A percentile compares a stretch with the other conserved stretches of the same genome.
These are phyloP conservation scores for Stenichneumon culpator DNA, from an alignment of 2,888 invertebrate genomes.

Conservation along the genomic window DNA sequence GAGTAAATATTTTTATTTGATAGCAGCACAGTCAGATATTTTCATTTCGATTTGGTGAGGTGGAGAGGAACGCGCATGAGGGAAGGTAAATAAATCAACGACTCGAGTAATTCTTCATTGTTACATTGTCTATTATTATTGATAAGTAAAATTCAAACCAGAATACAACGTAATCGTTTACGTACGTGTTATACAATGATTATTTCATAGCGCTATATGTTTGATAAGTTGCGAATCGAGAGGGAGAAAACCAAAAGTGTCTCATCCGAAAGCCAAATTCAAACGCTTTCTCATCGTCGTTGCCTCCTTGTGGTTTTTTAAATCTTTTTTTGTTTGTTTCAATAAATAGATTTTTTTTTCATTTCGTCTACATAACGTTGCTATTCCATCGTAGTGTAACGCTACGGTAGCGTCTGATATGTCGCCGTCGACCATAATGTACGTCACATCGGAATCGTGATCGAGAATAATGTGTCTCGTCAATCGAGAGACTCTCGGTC, in stretches of 20 bases:
- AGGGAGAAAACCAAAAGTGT: conserved; percentile 55
- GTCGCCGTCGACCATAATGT: conserved; percentile 62
- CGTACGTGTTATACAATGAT: conserved; percentile 76
- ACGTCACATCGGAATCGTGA: conserved; percentile 61
- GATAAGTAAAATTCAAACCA: conserved; percentile 77
- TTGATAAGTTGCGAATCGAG: conserved; percentile 17
- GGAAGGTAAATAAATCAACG: conserved; percentile 13
- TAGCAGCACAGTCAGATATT: conserved; percentile 28
- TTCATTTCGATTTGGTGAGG: not conserved
- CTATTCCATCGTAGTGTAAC: conserved; percentile 58
- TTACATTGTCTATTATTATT: conserved; percentile 75
- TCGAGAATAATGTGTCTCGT: conserved; percentile 65
- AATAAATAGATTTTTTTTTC: conserved; percentile 72
- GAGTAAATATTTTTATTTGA: conserved; percentile 15
- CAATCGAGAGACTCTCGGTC: conserved; percentile 44
- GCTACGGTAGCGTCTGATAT: conserved; percentile 57
- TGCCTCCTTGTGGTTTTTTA: conserved; percentile 64
- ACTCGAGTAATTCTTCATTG: conserved; percentile 52
- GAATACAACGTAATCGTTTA: conserved; percentile 79
- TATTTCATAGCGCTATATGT: conserved; percentile 54
- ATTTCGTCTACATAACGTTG: conserved; percentile 68
- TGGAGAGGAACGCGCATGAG: not conserved
- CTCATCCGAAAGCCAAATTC: conserved; percentile 63
- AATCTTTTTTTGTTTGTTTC: conserved; percentile 49
- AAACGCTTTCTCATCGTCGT: conserved; percentile 56